Evolutionary conservation across 2,113 vertebrate species (phyloP).

Genomic region (Lampris incognitus): DNA sequence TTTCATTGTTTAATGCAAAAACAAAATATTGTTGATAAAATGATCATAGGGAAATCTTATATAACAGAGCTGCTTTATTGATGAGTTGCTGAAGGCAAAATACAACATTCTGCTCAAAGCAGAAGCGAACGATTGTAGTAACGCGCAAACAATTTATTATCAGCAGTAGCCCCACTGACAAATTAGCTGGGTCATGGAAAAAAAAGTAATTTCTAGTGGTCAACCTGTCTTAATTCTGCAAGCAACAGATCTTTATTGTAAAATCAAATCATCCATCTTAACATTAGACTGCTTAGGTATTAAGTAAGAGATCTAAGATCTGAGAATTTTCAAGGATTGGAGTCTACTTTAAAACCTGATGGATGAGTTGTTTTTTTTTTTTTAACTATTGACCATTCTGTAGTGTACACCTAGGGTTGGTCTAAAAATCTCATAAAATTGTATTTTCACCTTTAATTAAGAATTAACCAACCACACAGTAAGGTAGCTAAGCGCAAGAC

Average conservation of each 20-base stretch:
- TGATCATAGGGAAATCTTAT: neutral
- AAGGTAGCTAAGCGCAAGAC: slow-evolving; percentile 59
- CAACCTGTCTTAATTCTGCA: slow-evolving; percentile 23
- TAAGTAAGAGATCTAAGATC: slow-evolving; percentile 10
- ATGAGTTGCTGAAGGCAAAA: slow-evolving; percentile 79
- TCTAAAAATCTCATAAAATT: slow-evolving; percentile 19
- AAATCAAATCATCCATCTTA: slow-evolving; percentile 35
- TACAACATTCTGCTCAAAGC: slow-evolving; percentile 75
- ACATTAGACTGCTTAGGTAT: slow-evolving; percentile 11
- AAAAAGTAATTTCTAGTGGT: slow-evolving; percentile 6
- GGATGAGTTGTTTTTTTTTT: neutral
- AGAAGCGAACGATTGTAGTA: slow-evolving; percentile 81
- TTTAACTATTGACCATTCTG: slow-evolving; percentile 42
- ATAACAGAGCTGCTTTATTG: slow-evolving; percentile 81
- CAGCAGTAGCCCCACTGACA: slow-evolving; percentile 57
- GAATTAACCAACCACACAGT: slow-evolving; percentile 66
- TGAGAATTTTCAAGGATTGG: slow-evolving; percentile 17
- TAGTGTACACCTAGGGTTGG: slow-evolving; percentile 47
- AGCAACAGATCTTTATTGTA: slow-evolving; percentile 29
- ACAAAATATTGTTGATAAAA: slow-evolving; percentile 7
- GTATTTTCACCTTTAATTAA: slow-evolving; percentile 55
- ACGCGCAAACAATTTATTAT: slow-evolving; percentile 70
- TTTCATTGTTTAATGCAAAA: neutral
- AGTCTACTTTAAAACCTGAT: slow-evolving; percentile 26
- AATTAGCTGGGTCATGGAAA: slow-evolving; percentile 49